Percentiles rank a stretch among this genome's conserved stretches.
phyloP scores from a whole-genome alignment of 2,113 vertebrate species.

The Verasper variegatus region DNA sequence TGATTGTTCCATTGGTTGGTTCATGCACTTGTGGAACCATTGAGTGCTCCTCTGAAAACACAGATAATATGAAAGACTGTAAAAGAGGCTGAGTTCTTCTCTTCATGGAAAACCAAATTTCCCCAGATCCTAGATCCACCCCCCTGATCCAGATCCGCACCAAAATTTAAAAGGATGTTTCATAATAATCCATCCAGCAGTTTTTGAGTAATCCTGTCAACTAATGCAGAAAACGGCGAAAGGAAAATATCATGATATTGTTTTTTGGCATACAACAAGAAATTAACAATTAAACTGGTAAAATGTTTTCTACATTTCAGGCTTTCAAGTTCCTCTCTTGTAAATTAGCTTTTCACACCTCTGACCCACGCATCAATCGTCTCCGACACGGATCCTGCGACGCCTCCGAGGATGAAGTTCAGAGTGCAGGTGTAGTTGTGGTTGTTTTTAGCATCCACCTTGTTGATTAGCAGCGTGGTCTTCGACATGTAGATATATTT shows the following conservation, averaged over 20 bases:
- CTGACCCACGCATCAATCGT: conserved; percentile 74
- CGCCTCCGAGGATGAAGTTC: conserved; percentile 78
- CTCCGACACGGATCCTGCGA: conserved; percentile 78
- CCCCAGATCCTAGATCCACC: too few species aligned
- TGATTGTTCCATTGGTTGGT: conserved; percentile 82
- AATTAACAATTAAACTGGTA: neutral
- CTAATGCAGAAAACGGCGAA: too few species aligned
- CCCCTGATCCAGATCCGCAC: too few species aligned
- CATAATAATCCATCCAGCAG: too few species aligned
- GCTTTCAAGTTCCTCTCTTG: neutral
- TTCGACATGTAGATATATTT: conserved; percentile 49
- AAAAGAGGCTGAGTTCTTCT: neutral
- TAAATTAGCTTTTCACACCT: conserved; percentile 72
- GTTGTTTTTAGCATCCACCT: conserved; percentile 58
- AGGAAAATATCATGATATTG: too few species aligned
- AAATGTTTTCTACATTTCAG: neutral
- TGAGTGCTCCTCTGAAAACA: conserved; percentile 54
- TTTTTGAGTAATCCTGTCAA: too few species aligned
- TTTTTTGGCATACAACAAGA: neutral
- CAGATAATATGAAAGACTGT: neutral
- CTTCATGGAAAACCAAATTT: neutral
- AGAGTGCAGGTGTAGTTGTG: conserved; percentile 85
- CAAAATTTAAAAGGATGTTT: neutral
- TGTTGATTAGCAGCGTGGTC: conserved; percentile 60
- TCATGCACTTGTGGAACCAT: conserved; percentile 78